These are phyloP conservation scores for Macrotis lagotis DNA, from an alignment of 2,113 vertebrate genomes.

Conservation along the genomic window DNA sequence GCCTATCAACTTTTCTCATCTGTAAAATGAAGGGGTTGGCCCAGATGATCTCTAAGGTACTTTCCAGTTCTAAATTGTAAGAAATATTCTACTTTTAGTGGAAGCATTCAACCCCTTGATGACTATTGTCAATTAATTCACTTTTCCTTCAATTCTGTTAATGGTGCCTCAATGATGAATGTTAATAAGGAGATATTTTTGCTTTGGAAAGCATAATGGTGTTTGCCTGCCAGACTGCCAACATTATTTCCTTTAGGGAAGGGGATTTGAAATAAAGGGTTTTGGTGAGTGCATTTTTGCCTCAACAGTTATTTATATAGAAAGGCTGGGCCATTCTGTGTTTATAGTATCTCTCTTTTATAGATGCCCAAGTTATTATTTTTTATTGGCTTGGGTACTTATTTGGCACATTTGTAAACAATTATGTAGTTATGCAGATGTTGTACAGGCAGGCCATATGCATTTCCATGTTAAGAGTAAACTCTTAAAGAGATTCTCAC, in stretches of 20 bases:
- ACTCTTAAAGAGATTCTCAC: conserved; percentile 53
- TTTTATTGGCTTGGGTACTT: conserved; percentile 71
- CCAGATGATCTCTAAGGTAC: not conserved
- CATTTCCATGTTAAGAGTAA: conserved; percentile 53
- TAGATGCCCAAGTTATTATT: conserved; percentile 74
- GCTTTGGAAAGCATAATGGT: conserved; percentile 59
- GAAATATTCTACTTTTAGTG: not conserved
- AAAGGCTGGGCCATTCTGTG: conserved; percentile 67
- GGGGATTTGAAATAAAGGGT: conserved; percentile 68
- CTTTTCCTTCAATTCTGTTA: conserved; percentile 44
- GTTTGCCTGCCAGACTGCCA: conserved; percentile 60
- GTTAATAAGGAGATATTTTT: conserved; percentile 69
- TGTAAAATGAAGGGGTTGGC: not conserved
- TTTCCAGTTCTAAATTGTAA: not conserved
- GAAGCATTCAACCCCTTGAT: not conserved
- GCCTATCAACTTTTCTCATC: not conserved
- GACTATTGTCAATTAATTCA: conserved; percentile 8
- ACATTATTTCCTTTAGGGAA: conserved; percentile 57
- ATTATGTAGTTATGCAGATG: conserved; percentile 71
- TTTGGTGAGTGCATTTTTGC: conserved; percentile 68
- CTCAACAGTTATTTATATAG: conserved; percentile 64
- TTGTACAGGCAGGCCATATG: conserved; percentile 56
- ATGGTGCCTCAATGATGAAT: conserved; percentile 60
- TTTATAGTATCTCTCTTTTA: conserved; percentile 72
- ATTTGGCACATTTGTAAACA: conserved; percentile 73